Base-by-base conservation (phyloP, 2,888 invertebrate species). In the Griposia aprilina region DNA sequence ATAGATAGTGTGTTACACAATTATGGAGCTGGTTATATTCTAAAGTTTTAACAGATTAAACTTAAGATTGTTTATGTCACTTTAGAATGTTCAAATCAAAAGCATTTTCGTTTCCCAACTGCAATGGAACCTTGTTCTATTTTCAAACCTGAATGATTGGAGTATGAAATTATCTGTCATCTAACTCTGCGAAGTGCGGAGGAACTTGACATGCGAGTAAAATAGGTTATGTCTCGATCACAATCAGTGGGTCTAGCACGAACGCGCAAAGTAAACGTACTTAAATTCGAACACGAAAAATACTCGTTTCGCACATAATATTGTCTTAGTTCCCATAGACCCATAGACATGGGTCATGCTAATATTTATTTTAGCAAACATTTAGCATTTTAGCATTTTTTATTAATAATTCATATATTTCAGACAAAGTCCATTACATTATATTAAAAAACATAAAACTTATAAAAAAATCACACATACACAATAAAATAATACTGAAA, bases 171-270 rank as follows among this genome's bases (percentile, higher is more conserved):
- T 1, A 50, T 30, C 48, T 62, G 17, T 75, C 60, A 81, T 60
- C 30, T 59, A 60, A 26, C 60, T 66, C 20, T 50, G 15, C 5
- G 36, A 75, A 70, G 55, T 62, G 36, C 50, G 71, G 36, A 76
- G 55, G 13, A 65, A 63, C 65, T 36, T 20, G 45, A 71, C 72
- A 41, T 41, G n/a, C 23, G 20, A 76, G 20, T 4, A 66, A 79
- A 72, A 57, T 59, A 52, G 76, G 71, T 52, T 82, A 68, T 2
- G 20, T 48, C 82, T 77, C 71, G 15, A 76, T 82, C 72, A 73
- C 55, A 67, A 62, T 60, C 68, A 48, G 48, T 66, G 17, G 6
- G 6, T 6, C n/a, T 45, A 2, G n/a, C n/a, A 45, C 20, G 10
- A 45, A 45, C 45, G 26, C 20, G 17, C 17, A 17, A 10, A 1